phyloP scores from a whole-genome alignment of 2,888 invertebrate species.

The Isotomurus palustris region DNA sequence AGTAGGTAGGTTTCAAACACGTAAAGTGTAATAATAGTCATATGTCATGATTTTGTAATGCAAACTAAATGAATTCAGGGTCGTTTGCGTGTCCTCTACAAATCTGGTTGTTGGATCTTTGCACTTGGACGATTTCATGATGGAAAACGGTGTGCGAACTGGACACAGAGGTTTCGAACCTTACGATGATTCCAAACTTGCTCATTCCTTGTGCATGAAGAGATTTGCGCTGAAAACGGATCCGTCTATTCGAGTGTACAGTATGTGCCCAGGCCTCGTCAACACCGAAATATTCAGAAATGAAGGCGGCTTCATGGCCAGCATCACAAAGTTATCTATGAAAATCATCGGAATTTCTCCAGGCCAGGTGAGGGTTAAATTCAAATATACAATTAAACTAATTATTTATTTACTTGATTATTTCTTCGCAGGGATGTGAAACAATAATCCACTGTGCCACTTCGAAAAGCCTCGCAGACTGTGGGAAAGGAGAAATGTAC shows the following conservation, averaged over 20 bases:
- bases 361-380: constrained; percentile 15
- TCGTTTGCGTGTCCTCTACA: constrained; percentile 47
- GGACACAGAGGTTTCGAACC: constrained; percentile 36
- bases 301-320: constrained; percentile 18
- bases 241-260: constrained; percentile 39
- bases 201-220: constrained; percentile 47
- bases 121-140: constrained; percentile 44
- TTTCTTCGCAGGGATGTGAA: constrained; percentile 49
- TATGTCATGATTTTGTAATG: no score
- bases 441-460: constrained; percentile 50
- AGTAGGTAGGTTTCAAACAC: no score
- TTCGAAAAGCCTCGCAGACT: constrained; percentile 47
- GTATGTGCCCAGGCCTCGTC: constrained; percentile 49
- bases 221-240: constrained; percentile 44
- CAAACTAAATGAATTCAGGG: no score
- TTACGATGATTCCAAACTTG: constrained; percentile 48
- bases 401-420: not conserved
- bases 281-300: constrained; percentile 49
- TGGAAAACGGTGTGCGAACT: constrained; percentile 30
- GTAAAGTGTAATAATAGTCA: no score
- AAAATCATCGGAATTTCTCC: not conserved
- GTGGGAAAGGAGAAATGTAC: constrained; percentile 51
- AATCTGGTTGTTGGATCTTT: constrained; percentile 45
- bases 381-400: not conserved
- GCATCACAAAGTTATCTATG: no score